Evolutionary conservation across 92 coral and sea anemone genomes (phyloP).

Genomic region (Phenganax subtilis): DNA sequence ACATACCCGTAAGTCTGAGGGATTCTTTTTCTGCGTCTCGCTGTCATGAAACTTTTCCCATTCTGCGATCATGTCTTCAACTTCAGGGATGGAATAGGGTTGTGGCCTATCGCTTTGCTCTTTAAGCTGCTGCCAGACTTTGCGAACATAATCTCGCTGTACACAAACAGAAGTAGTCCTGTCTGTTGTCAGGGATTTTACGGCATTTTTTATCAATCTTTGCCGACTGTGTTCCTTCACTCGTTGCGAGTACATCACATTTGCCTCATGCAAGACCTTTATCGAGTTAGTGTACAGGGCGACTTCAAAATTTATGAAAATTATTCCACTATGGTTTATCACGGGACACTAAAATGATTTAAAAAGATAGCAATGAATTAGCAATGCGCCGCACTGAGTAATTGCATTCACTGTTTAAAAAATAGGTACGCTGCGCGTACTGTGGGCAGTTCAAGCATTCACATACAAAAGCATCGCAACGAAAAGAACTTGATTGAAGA

Average conservation of each 20-base stretch:
- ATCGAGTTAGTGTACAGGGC: too few species aligned
- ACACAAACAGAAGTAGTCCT: constrained; percentile 39
- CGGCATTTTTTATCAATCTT: constrained; percentile 9
- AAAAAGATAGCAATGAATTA: too few species aligned
- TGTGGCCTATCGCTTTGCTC: not conserved
- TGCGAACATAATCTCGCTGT: constrained; percentile 31
- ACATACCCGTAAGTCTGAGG: constrained; percentile 46
- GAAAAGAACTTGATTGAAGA: too few species aligned
- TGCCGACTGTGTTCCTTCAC: constrained; percentile 9
- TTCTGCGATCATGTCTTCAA: not conserved
- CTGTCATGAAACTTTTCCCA: constrained; percentile 37
- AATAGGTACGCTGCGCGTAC: too few species aligned
- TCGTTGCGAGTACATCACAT: constrained; percentile 7
- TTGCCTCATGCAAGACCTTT: too few species aligned
- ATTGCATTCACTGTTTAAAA: too few species aligned
- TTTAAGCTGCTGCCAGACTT: constrained; percentile 27
- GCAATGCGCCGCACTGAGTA: too few species aligned
- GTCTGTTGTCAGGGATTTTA: constrained; percentile 6
- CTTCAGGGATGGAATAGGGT: not conserved
- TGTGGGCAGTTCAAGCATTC: too few species aligned
- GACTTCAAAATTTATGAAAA: too few species aligned
- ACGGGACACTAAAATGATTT: too few species aligned
- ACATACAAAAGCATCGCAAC: too few species aligned
- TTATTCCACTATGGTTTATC: too few species aligned
- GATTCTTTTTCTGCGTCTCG: constrained; percentile 23